These are phyloP conservation scores for Ibycter americanus DNA, from an alignment of 2,797 vertebrate genomes.

Conservation along the genomic window DNA sequence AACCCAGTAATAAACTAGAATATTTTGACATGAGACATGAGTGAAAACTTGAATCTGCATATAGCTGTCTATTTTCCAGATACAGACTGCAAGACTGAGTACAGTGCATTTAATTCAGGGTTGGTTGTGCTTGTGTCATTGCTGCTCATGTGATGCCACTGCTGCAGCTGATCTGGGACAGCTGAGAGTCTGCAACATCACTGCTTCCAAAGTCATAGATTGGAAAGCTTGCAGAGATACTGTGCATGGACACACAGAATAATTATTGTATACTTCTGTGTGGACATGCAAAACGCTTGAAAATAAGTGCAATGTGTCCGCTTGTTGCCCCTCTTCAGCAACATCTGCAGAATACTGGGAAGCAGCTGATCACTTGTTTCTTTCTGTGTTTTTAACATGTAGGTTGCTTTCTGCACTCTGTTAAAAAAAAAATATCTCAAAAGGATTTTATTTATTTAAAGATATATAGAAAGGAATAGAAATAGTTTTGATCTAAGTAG, in stretches of 20 bases:
- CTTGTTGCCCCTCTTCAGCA: neutral
- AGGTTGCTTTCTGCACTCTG: neutral
- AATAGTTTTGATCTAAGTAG: neutral
- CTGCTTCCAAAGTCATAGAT: neutral
- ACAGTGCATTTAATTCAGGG: neutral
- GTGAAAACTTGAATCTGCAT: neutral
- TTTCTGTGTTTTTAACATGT: neutral
- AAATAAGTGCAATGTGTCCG: neutral
- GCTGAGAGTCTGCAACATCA: neutral
- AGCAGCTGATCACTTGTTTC: neutral
- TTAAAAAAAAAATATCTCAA: neutral
- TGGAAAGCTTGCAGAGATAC: neutral
- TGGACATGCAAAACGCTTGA: neutral
- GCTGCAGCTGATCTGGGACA: neutral
- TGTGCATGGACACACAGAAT: neutral
- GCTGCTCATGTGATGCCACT: neutral
- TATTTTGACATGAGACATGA: neutral
- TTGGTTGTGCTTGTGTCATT: neutral
- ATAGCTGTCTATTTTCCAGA: neutral
- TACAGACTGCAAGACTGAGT: neutral
- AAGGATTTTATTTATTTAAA: neutral
- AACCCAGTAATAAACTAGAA: accelerated
- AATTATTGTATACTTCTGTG: neutral
- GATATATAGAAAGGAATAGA: neutral
- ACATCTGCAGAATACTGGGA: neutral